Conservation (phyloP, 2,888 invertebrate genomes). For the Drosophila anomelani region DNA sequence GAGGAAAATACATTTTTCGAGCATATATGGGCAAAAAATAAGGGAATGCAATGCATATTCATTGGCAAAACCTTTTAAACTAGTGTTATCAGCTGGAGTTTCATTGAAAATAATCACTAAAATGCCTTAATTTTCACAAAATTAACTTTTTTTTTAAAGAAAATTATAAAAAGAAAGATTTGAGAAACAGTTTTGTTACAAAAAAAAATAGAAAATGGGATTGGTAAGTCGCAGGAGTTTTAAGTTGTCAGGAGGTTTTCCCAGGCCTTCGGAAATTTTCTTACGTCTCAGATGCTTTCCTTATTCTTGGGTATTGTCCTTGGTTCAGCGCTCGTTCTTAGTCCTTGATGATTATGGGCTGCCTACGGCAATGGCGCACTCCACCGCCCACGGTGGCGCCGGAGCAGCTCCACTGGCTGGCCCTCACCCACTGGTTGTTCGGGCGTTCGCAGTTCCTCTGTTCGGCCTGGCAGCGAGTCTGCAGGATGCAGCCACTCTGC, state of each 20-base stretch:
- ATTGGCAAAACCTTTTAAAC: not conserved
- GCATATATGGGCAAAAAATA: not conserved
- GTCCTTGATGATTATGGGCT: constrained; percentile 22
- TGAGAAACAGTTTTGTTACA: not conserved
- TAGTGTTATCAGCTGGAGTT: no score
- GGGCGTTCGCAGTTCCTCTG: constrained; percentile 62
- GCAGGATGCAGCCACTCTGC: constrained; percentile 49
- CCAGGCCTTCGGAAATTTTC: no score
- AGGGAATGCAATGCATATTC: not conserved
- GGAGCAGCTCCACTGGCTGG: constrained; percentile 27
- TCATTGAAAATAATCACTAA: not conserved
- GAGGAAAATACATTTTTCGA: no score
- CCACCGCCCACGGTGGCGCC: constrained; percentile 44
- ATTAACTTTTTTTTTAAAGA: not conserved
- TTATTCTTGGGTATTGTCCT: not conserved
- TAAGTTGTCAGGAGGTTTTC: no score
- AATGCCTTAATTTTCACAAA: not conserved
- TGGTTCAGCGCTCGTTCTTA: not conserved
- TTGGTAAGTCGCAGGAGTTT: no score
- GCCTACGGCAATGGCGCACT: constrained; percentile 45
- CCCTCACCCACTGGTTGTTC: constrained; percentile 37
- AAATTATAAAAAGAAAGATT: not conserved
- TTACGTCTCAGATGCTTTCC: not conserved
- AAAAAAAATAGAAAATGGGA: not conserved
- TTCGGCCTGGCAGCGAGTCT: constrained; percentile 67